A percentile compares a stretch with the other conserved stretches of the same genome.
These are phyloP conservation scores for Platyrinchus mystaceus DNA, from an alignment of 2,797 vertebrate genomes.

Conservation along the genomic window DNA sequence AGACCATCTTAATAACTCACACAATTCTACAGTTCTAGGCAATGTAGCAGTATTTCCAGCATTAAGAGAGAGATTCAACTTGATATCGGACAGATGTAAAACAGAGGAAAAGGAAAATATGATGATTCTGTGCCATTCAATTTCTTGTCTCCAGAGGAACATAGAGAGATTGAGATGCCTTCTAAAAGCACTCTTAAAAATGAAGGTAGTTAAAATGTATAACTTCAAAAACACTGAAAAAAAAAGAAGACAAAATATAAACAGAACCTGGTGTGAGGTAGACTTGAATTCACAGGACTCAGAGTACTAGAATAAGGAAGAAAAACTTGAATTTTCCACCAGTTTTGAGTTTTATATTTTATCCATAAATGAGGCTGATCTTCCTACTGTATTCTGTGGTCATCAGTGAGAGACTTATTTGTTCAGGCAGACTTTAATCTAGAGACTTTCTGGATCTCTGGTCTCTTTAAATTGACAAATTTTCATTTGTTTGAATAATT, in stretches of 20 bases:
- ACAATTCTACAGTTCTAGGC: not conserved
- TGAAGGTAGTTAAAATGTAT: accelerated
- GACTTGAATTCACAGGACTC: not conserved
- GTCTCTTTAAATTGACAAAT: not conserved
- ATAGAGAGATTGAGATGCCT: not conserved
- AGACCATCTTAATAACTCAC: not conserved
- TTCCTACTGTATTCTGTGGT: not conserved
- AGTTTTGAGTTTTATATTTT: not conserved
- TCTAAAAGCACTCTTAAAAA: not conserved
- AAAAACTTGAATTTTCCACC: not conserved
- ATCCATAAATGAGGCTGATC: not conserved
- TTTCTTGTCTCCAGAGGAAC: not conserved
- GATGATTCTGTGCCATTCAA: accelerated
- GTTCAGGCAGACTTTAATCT: not conserved
- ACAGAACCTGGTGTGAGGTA: not conserved
- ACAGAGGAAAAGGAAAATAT: not conserved
- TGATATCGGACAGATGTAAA: not conserved
- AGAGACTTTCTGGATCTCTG: not conserved
- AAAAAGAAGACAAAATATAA: not conserved
- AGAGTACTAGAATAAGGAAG: not conserved
- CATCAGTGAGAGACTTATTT: not conserved
- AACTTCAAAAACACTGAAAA: not conserved
- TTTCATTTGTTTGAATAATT: not conserved
- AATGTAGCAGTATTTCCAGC: not conserved
- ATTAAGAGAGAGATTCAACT: not conserved